Conservation (phyloP, 2,888 invertebrate genomes). For the Microctonus hyperodae region DNA sequence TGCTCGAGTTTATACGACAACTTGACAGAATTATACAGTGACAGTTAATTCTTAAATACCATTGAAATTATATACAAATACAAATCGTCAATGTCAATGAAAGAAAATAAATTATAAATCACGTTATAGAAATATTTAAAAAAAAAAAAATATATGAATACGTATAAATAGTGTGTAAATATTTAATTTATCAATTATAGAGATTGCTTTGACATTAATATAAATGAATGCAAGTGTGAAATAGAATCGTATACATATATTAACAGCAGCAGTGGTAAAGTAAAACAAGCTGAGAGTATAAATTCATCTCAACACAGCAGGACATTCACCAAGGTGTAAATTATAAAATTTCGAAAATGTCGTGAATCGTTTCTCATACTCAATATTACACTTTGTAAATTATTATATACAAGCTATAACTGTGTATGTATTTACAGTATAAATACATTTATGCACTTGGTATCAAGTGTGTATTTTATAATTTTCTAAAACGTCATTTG, state of each 20-base stretch:
- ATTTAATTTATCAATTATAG: background rate
- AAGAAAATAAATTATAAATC: conserved; percentile 7
- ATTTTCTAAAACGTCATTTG: conserved; percentile 18
- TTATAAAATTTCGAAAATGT: conserved; percentile 43
- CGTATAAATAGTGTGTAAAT: background rate
- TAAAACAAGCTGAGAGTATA: conserved; percentile 39
- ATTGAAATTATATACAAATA: conserved; percentile 13
- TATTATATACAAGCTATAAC: conserved; percentile 27
- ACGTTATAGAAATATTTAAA: background rate
- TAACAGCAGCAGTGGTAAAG: conserved; percentile 37
- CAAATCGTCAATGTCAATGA: background rate
- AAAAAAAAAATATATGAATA: background rate
- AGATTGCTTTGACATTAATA: conserved; percentile 7
- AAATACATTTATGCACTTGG: conserved; percentile 11
- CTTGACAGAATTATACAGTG: background rate
- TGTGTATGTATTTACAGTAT: background rate
- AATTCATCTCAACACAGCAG: conserved; percentile 42
- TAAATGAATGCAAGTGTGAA: conserved; percentile 1
- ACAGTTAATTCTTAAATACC: conserved; percentile 5
- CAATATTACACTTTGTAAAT: conserved; percentile 17
- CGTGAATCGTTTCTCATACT: conserved; percentile 37
- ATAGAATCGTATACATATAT: conserved; percentile 19
- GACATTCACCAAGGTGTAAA: conserved; percentile 41
- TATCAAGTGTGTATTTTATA: conserved; percentile 5
- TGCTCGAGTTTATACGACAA: conserved; percentile 17